Evolutionary conservation across 1,140 invertebrate species (phyloP).

Genomic region (Microplitis mediator): DNA sequence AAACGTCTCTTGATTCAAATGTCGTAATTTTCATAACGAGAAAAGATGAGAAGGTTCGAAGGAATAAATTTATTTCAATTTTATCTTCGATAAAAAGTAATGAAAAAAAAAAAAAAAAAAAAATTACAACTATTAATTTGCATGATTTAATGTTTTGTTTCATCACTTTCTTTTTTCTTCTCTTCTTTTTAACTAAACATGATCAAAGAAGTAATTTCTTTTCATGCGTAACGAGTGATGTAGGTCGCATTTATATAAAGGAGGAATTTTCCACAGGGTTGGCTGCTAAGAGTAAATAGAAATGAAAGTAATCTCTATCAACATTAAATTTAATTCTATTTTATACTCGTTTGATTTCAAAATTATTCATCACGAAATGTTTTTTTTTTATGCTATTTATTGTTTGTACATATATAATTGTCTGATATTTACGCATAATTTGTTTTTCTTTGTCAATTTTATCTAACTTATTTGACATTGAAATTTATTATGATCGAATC

Average conservation of each 20-base stretch:
- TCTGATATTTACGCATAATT: no score
- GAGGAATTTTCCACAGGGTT: background rate
- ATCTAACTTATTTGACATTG: no score
- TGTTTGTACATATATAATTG: no score
- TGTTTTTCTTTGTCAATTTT: no score
- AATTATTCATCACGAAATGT: no score
- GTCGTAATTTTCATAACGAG: conserved; percentile 14
- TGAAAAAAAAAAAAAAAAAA: no score
- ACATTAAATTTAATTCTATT: background rate
- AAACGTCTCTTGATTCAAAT: background rate
- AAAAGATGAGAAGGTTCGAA: background rate
- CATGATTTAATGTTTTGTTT: background rate
- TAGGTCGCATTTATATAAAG: background rate
- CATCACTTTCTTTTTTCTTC: background rate
- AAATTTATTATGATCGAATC: no score
- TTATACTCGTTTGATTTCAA: no score
- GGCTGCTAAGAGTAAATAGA: conserved; percentile 5
- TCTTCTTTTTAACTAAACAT: conserved; percentile 1
- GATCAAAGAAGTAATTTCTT: conserved; percentile 16
- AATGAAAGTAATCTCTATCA: conserved; percentile 4
- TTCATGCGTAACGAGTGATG: conserved; percentile 11
- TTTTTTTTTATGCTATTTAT: no score
- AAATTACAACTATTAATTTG: background rate
- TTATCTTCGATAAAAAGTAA: no score
- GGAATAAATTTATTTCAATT: background rate